Conservation (phyloP, 2,113 vertebrate genomes). For the Sitta europaea region DNA sequence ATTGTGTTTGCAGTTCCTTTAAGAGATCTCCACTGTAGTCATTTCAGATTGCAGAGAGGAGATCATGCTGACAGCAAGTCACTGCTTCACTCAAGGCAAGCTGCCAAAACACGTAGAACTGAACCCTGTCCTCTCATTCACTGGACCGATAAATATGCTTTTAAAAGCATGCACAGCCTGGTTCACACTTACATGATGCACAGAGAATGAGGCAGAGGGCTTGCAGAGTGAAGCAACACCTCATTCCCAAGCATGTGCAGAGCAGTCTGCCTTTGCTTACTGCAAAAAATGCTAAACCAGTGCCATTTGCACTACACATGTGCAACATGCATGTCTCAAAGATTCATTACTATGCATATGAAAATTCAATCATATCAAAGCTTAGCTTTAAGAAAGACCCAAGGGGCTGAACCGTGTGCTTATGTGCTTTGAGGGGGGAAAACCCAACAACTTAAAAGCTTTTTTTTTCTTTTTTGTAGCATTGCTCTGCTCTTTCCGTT, state of each 20-base stretch:
- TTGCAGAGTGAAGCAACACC: slow-evolving; percentile 38
- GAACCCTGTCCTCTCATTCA: slow-evolving; percentile 30
- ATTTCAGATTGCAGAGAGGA: not conserved
- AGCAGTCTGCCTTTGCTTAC: slow-evolving; percentile 19
- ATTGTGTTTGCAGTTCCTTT: not conserved
- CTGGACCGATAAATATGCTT: not conserved
- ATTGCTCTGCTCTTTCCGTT: not conserved
- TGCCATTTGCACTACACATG: slow-evolving; percentile 42
- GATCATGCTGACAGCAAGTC: not conserved
- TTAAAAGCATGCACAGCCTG: slow-evolving; percentile 41
- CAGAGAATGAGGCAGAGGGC: slow-evolving; percentile 35
- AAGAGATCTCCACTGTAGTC: not conserved
- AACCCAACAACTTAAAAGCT: not conserved
- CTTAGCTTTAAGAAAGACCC: slow-evolving; percentile 16
- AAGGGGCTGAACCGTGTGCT: not conserved
- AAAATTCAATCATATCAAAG: slow-evolving; percentile 59
- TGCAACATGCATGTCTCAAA: slow-evolving; percentile 18
- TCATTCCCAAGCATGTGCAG: slow-evolving; percentile 45
- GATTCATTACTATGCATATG: slow-evolving; percentile 43
- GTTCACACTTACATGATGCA: slow-evolving; percentile 59
- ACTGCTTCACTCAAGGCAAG: not conserved
- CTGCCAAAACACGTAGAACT: not conserved
- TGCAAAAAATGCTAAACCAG: not conserved
- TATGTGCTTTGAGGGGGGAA: not conserved
- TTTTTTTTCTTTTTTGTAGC: not conserved